phyloP scores from a whole-genome alignment of 1,140 invertebrate species.

The Liolophura sinensis region DNA sequence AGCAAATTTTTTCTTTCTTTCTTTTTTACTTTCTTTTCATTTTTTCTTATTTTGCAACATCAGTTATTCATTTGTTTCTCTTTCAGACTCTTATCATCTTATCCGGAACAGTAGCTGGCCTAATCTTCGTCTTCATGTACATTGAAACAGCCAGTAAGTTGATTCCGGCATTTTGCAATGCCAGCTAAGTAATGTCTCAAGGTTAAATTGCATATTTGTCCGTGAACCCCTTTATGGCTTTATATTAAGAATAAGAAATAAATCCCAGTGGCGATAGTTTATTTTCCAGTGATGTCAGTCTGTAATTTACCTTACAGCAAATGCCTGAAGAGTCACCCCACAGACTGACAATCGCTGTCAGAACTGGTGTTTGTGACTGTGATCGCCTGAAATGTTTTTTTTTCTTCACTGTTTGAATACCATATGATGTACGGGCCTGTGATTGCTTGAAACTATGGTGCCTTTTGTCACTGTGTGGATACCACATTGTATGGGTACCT shows the following conservation, averaged over 20 bases:
- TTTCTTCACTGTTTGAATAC: no score
- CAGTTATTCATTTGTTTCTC: neutral
- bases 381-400: no score
- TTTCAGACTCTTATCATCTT: slow-evolving; percentile 14
- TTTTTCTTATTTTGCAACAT: neutral
- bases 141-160: slow-evolving; percentile 24
- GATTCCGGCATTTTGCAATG: neutral
- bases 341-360: no score
- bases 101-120: slow-evolving; percentile 10
- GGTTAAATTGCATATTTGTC: neutral
- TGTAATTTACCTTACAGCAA: neutral
- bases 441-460: no score
- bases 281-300: neutral
- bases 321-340: neutral
- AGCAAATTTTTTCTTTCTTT: neutral
- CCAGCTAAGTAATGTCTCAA: neutral
- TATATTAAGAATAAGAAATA: no score
- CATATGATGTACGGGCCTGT: no score
- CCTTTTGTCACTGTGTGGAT: no score
- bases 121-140: slow-evolving; percentile 19
- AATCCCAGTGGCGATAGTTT: neutral
- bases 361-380: no score
- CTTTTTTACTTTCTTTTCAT: neutral
- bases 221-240: neutral
- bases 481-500: no score